phyloP scores from a whole-genome alignment of 2,797 vertebrate genomes.

The Sebastes nivosus region DNA sequence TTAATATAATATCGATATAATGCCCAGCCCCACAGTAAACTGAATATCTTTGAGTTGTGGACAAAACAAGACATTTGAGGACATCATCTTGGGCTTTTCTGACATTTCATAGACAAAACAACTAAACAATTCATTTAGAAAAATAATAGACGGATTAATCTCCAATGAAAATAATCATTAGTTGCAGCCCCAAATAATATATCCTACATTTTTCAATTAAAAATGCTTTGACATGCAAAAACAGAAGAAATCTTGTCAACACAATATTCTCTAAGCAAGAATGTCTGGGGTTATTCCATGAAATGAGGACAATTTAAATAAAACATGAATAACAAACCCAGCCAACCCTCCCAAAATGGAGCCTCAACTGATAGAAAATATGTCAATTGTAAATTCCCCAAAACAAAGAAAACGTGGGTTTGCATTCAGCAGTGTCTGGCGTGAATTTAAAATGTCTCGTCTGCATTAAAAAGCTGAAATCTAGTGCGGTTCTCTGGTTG shows the following conservation, averaged over 20 bases:
- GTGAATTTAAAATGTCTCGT: not conserved
- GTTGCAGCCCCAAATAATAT: too few species aligned
- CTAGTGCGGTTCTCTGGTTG: conserved; percentile 39
- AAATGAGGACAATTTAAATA: not conserved
- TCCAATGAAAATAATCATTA: too few species aligned
- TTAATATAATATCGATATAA: too few species aligned
- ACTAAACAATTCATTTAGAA: too few species aligned
- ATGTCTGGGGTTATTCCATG: not conserved
- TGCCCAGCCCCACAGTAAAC: too few species aligned
- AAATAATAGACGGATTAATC: too few species aligned
- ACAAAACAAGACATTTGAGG: too few species aligned
- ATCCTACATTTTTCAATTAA: not conserved
- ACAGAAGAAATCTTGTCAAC: not conserved
- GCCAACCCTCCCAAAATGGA: not conserved
- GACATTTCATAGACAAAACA: too few species aligned
- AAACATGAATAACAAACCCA: not conserved
- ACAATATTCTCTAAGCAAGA: not conserved
- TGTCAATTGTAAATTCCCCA: not conserved
- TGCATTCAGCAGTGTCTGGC: not conserved
- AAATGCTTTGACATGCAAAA: not conserved
- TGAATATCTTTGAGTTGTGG: too few species aligned
- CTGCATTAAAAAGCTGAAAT: conserved; percentile 20
- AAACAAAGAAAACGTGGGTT: not conserved
- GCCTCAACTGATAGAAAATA: not conserved
- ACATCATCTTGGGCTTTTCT: too few species aligned